Conservation (phyloP, 2,113 vertebrate species). For the Cavia aperea region DNA sequence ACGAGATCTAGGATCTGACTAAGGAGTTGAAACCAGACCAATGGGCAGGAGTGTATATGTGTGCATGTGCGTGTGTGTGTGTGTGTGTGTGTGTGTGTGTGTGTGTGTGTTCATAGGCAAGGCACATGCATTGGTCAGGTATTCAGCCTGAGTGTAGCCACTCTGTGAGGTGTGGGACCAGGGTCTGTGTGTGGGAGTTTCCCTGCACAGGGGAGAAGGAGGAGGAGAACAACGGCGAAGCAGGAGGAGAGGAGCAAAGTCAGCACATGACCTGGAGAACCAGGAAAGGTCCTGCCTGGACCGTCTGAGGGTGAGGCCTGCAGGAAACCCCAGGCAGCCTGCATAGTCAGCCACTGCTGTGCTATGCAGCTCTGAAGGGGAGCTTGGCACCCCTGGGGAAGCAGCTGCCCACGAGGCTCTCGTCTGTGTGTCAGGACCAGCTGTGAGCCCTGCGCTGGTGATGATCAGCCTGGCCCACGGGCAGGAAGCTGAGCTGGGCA, state of each 20-base stretch:
- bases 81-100: neutral
- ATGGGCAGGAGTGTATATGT: neutral
- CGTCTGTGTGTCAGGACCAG: neutral
- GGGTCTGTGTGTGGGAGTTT: neutral
- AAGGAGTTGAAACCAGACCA: neutral
- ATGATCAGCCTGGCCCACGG: neutral
- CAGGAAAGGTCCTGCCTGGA: neutral
- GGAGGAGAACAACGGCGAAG: neutral
- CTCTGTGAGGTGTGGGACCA: neutral
- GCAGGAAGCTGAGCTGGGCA: neutral
- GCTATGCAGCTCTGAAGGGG: neutral
- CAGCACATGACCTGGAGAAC: neutral
- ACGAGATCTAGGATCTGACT: neutral
- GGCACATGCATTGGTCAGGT: neutral
- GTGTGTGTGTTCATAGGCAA: neutral
- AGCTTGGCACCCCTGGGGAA: neutral
- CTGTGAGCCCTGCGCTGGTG: neutral
- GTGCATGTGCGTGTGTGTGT: neutral
- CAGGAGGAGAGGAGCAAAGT: neutral
- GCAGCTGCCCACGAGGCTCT: no score
- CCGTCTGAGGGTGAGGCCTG: neutral
- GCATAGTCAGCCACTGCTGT: neutral
- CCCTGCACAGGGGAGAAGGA: neutral
- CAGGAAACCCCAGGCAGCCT: neutral
- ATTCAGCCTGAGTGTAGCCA: neutral